Percentiles rank a stretch among this genome's conserved stretches.
These are phyloP conservation scores for Myotis myotis DNA, from an alignment of 2,797 vertebrate species.

Conservation along the genomic window DNA sequence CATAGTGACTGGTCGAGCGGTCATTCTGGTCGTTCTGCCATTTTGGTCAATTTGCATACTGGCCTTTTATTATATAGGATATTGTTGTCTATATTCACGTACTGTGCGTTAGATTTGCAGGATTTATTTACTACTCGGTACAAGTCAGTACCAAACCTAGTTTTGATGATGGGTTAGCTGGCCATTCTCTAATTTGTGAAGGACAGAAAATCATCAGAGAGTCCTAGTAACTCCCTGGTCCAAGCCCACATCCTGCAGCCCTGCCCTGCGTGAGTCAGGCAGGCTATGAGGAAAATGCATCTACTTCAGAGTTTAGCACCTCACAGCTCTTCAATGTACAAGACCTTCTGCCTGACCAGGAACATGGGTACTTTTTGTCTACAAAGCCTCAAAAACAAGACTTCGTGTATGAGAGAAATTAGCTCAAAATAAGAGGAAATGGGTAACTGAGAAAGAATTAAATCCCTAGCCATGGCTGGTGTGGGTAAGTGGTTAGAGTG, in stretches of 20 bases:
- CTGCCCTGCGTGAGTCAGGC: background rate
- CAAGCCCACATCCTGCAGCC: background rate
- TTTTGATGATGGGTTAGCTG: background rate
- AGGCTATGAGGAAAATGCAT: background rate
- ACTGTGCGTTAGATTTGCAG: background rate
- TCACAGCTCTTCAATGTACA: background rate
- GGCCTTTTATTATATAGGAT: too few species aligned
- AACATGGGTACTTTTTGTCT: background rate
- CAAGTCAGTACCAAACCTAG: background rate
- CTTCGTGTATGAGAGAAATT: background rate
- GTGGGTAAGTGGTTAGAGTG: background rate
- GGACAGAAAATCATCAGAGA: background rate
- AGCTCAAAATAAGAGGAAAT: background rate
- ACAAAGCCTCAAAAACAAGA: background rate
- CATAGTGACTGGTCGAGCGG: too few species aligned
- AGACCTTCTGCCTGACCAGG: background rate
- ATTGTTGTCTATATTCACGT: background rate
- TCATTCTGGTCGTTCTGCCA: too few species aligned
- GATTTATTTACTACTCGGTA: fast-evolving
- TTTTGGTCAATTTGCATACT: too few species aligned
- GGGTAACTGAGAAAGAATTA: background rate
- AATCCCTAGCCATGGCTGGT: background rate
- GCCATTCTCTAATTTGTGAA: background rate
- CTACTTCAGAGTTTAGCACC: background rate
- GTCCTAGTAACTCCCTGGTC: background rate